phyloP scores from a whole-genome alignment of 2,113 vertebrate genomes.

The Lathamus discolor region DNA sequence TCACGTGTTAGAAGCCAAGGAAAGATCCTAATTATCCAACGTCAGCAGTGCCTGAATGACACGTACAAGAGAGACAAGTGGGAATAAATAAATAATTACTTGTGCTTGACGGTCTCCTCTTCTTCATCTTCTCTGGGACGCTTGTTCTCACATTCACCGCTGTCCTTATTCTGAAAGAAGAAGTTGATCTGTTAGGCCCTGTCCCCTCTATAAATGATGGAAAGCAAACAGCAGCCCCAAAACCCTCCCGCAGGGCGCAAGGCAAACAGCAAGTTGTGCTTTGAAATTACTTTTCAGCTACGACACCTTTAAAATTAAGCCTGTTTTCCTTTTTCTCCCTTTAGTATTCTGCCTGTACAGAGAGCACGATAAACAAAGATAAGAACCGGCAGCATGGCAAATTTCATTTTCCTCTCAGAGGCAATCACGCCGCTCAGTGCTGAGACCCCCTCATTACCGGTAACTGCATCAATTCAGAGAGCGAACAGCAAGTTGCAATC shows the following conservation, averaged over 20 bases:
- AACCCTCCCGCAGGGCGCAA: not conserved
- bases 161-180: slow-evolving; percentile 73
- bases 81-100: slow-evolving; percentile 62
- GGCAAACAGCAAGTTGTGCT: rapidly evolving
- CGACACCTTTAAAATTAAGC: not conserved
- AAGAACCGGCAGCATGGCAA: not conserved
- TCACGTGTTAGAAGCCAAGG: rapidly evolving
- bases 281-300: not conserved
- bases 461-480: not conserved
- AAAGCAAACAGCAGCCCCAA: not conserved
- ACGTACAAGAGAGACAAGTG: not conserved
- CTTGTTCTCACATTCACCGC: slow-evolving; percentile 78
- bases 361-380: rapidly evolving
- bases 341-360: not conserved
- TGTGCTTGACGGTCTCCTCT: slow-evolving; percentile 75
- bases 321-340: not conserved
- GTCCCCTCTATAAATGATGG: not conserved
- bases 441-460: not conserved
- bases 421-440: rapidly evolving
- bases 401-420: not conserved
- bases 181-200: not conserved
- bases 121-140: slow-evolving; percentile 72
- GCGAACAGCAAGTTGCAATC: not conserved
- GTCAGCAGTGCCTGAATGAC: not conserved
- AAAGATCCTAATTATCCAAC: not conserved